A percentile compares a stretch with the other conserved stretches of the same genome.
These are phyloP conservation scores for Halcyon senegalensis DNA, from an alignment of 2,113 vertebrate species.

Conservation along the genomic window DNA sequence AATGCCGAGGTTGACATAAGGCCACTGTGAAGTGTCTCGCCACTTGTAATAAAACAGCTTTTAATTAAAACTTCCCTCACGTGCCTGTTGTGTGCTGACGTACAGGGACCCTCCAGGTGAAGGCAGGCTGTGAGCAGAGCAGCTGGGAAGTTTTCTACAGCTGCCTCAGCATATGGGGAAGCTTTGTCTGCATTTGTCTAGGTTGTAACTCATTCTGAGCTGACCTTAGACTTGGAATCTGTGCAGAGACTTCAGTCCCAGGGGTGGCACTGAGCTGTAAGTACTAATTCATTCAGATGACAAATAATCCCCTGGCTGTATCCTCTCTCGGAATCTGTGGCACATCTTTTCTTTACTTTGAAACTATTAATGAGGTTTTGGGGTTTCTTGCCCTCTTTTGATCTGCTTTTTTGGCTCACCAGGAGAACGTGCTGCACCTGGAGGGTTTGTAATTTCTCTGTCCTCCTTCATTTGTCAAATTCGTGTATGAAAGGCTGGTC, in stretches of 20 bases:
- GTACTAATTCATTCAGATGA: not conserved
- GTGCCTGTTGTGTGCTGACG: rapidly evolving
- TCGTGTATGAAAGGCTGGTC: not conserved
- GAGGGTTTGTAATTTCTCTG: not conserved
- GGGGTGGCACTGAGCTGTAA: not conserved
- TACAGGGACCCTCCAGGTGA: not conserved
- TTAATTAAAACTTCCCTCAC: not conserved
- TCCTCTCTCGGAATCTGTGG: not conserved
- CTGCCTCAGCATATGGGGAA: not conserved
- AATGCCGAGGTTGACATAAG: not conserved
- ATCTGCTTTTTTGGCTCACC: not conserved
- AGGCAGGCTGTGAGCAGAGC: not conserved
- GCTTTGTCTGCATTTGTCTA: not conserved
- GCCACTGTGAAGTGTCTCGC: not conserved
- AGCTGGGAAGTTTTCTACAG: not conserved
- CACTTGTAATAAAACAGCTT: not conserved
- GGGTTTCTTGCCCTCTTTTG: not conserved
- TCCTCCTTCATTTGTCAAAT: not conserved
- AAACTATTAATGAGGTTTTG: not conserved
- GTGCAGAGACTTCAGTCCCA: not conserved
- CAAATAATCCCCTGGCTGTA: not conserved
- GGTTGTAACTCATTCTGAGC: not conserved
- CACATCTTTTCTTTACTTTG: not conserved
- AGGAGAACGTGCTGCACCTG: not conserved
- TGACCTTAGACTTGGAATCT: not conserved